Evolutionary conservation across 2,113 vertebrate genomes (phyloP).

Genomic region (Onychostoma macrolepis): DNA sequence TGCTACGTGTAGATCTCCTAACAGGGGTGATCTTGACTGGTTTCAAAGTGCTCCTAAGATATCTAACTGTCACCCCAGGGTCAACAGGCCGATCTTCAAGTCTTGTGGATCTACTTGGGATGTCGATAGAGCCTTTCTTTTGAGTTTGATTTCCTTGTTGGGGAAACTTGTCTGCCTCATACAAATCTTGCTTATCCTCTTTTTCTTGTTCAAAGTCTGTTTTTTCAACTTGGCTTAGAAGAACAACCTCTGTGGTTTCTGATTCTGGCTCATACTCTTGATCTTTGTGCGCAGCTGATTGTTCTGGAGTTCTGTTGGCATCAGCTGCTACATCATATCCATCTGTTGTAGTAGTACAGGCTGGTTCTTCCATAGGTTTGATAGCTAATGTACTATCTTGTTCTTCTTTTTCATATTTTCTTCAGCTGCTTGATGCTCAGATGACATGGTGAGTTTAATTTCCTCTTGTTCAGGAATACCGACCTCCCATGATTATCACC

Average conservation of each 20-base stretch:
- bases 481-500: neutral
- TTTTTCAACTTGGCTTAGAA: neutral
- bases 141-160: neutral
- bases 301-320: neutral
- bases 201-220: neutral
- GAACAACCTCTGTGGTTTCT: neutral
- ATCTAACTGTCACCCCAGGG: neutral
- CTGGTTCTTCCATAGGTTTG: neutral
- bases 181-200: neutral
- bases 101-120: neutral
- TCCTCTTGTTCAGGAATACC: neutral
- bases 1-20: neutral
- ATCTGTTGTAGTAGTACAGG: neutral
- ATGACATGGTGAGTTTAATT: neutral
- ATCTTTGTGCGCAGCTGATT: neutral
- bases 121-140: neutral
- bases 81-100: slow-evolving; percentile 2
- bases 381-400: neutral
- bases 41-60: slow-evolving; percentile 10
- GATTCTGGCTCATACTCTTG: neutral
- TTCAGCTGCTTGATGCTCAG: neutral
- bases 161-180: neutral
- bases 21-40: neutral
- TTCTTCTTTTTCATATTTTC: neutral
- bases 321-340: neutral